A percentile compares a stretch with the other conserved stretches of the same genome.
Evolutionary conservation across 2,113 vertebrate species (phyloP).

Genomic region (Euleptes europaea): DNA sequence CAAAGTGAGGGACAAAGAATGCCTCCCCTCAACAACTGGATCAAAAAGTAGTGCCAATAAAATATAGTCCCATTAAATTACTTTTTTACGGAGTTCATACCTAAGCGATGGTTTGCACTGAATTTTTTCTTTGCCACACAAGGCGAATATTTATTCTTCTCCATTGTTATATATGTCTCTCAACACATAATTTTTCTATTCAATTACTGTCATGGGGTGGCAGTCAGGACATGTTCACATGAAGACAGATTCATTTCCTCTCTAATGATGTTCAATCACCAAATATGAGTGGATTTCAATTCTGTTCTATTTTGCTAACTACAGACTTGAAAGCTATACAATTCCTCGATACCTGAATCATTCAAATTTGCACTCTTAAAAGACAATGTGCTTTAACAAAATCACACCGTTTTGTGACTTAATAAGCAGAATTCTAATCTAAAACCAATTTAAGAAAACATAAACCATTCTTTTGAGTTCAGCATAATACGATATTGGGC

Average conservation of each 20-base stretch:
- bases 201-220: background rate
- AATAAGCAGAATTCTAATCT: background rate
- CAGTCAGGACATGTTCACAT: background rate
- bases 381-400: background rate
- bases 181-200: background rate
- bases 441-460: slow-evolving; percentile 21
- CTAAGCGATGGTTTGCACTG: background rate
- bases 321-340: background rate
- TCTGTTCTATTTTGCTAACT: background rate
- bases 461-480: background rate
- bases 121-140: slow-evolving; percentile 8
- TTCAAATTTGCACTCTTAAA: slow-evolving; percentile 1
- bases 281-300: slow-evolving; percentile 11
- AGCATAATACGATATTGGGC: background rate
- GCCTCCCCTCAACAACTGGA: background rate
- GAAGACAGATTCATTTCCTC: slow-evolving; percentile 12
- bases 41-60: background rate
- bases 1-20: background rate
- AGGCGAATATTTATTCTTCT: background rate
- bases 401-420: background rate
- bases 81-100: background rate
- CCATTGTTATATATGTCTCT: background rate
- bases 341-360: background rate
- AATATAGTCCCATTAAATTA: background rate
- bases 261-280: slow-evolving; percentile 11